phyloP scores from a whole-genome alignment of 2,113 vertebrate species.

The Microcebus lehilahytsara region DNA sequence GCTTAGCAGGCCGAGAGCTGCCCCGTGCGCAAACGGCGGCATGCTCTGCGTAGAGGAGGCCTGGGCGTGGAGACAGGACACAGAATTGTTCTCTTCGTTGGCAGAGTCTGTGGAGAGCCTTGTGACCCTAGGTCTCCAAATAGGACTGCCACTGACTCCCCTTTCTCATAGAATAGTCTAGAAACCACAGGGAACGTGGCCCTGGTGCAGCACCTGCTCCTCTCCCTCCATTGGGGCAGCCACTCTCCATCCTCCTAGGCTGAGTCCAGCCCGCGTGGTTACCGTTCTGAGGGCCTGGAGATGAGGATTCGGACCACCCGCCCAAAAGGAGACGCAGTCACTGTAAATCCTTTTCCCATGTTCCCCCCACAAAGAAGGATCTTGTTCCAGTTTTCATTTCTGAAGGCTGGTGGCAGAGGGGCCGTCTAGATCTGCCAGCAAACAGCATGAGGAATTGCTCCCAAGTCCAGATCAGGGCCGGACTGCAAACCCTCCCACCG shows the following conservation, averaged over 20 bases:
- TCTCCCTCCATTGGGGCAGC: not conserved
- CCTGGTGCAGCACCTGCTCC: not conserved
- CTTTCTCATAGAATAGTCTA: not conserved
- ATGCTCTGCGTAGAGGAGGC: accelerated
- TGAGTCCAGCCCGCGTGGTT: accelerated
- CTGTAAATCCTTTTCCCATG: not conserved
- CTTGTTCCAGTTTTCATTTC: not conserved
- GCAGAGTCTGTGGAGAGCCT: not conserved
- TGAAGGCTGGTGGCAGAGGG: not conserved
- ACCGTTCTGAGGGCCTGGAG: not conserved
- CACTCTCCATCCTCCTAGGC: not conserved
- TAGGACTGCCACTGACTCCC: not conserved
- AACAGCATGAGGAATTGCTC: not conserved
- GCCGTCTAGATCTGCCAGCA: not conserved
- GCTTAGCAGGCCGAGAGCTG: not conserved
- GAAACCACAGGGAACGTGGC: not conserved
- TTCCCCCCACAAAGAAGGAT: not conserved
- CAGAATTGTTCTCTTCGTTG: accelerated
- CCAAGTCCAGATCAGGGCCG: accelerated
- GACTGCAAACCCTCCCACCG: not conserved
- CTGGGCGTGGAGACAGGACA: too few species aligned
- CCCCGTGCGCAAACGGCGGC: not conserved
- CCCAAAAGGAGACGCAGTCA: not conserved
- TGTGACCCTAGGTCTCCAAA: accelerated
- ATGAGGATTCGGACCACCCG: too few species aligned